These are phyloP conservation scores for Hypsopygia costalis DNA, from an alignment of 2,888 invertebrate species.

Conservation along the genomic window DNA sequence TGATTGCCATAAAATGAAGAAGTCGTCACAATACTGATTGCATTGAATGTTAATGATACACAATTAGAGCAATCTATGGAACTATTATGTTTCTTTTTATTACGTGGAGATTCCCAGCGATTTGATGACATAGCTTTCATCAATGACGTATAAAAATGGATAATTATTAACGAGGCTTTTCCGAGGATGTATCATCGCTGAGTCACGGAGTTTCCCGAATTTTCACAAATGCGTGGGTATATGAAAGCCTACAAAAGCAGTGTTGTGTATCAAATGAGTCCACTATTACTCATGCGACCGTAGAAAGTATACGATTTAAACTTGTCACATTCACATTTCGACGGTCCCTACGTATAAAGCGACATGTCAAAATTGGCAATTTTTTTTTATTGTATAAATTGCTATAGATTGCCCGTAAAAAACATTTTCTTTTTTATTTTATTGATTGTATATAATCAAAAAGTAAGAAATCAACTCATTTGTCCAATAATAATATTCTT, in stretches of 20 bases:
- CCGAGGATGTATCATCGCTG: slow-evolving; percentile 55
- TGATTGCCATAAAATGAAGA: neutral
- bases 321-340: no score
- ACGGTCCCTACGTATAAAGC: no score
- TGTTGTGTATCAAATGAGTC: slow-evolving; percentile 41
- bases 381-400: no score
- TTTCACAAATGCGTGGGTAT: slow-evolving; percentile 34
- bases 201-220: slow-evolving; percentile 74
- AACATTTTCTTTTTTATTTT: no score
- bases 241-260: slow-evolving; percentile 66
- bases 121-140: slow-evolving; percentile 55
- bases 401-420: no score
- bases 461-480: no score
- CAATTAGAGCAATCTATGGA: slow-evolving; percentile 8
- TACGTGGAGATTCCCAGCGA: slow-evolving; percentile 41
- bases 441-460: no score
- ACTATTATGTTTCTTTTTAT: slow-evolving; percentile 19
- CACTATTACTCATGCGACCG: slow-evolving; percentile 56
- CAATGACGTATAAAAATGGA: slow-evolving; percentile 43
- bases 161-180: slow-evolving; percentile 52
- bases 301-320: slow-evolving; percentile 49
- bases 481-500: no score
- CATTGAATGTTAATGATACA: slow-evolving; percentile 8
- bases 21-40: slow-evolving; percentile 2
- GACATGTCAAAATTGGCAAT: no score